Conservation (phyloP, 2,888 invertebrate genomes). For the Digitonthophagus gazella region DNA sequence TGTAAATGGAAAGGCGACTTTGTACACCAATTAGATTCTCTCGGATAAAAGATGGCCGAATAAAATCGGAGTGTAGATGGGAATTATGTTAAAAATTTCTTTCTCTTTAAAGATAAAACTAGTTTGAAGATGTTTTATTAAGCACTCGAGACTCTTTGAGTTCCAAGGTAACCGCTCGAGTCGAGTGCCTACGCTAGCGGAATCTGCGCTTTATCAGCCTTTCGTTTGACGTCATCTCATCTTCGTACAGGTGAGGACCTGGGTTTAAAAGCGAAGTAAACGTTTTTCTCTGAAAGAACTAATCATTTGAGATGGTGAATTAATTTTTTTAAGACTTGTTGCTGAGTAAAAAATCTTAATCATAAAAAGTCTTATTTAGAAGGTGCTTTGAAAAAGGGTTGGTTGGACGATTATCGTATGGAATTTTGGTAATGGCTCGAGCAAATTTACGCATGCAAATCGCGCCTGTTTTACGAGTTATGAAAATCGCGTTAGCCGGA, state of each 20-base stretch:
- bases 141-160: background rate
- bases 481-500: conserved; percentile 30
- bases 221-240: background rate
- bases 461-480: conserved; percentile 34
- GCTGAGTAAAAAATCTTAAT: background rate
- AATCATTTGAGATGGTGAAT: background rate
- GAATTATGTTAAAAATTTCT: too few relatives aligned
- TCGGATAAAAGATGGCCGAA: background rate
- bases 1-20: background rate
- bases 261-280: background rate
- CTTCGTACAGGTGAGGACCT: background rate
- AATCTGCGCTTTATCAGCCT: background rate
- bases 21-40: background rate
- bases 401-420: background rate
- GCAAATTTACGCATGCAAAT: conserved; percentile 31
- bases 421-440: conserved; percentile 12
- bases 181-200: background rate
- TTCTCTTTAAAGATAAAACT: too few relatives aligned
- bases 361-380: too few relatives aligned
- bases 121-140: background rate
- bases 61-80: too few relatives aligned
- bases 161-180: background rate
- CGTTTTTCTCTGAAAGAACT: background rate
- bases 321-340: background rate
- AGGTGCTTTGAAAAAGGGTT: too few relatives aligned